These are phyloP conservation scores for Chirona hameri DNA, from an alignment of 2,888 invertebrate species.

Conservation along the genomic window DNA sequence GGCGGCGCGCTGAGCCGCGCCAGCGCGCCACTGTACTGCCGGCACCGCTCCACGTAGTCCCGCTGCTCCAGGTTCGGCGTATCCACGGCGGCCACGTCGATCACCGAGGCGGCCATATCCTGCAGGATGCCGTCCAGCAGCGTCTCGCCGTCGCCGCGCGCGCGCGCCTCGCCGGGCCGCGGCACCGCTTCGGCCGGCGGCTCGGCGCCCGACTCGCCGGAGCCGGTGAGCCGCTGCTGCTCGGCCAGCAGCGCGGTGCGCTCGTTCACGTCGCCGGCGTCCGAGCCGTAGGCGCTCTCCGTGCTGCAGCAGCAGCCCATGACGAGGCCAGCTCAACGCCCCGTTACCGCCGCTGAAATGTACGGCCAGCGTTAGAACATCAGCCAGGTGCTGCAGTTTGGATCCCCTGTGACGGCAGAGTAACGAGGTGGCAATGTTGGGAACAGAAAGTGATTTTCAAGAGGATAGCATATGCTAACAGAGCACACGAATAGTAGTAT, in stretches of 20 bases:
- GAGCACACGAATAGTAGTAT: too few species aligned
- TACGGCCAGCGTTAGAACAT: too few species aligned
- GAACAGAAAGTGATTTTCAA: too few species aligned
- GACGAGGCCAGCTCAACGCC: neutral
- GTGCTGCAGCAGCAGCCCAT: slow-evolving; percentile 28
- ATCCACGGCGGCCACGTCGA: slow-evolving; percentile 25
- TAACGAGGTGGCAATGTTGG: too few species aligned
- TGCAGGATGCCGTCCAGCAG: slow-evolving; percentile 24
- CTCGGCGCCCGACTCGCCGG: neutral
- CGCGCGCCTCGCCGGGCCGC: neutral
- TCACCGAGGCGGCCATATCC: slow-evolving; percentile 9
- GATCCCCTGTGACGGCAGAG: too few species aligned
- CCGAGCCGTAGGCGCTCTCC: neutral
- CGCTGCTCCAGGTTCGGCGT: slow-evolving; percentile 36
- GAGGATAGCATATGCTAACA: too few species aligned
- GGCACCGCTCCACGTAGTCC: slow-evolving; percentile 35
- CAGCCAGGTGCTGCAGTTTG: too few species aligned
- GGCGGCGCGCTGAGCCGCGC: slow-evolving; percentile 36
- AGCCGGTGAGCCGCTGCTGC: slow-evolving; percentile 37
- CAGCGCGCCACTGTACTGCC: slow-evolving; percentile 34
- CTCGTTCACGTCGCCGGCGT: slow-evolving; percentile 30
- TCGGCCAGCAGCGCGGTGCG: slow-evolving; percentile 40
- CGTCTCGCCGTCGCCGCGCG: slow-evolving; percentile 8
- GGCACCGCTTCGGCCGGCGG: neutral
- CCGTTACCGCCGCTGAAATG: too few species aligned